Conservation (phyloP, 2,888 invertebrate species). For the Patella caerulea region DNA sequence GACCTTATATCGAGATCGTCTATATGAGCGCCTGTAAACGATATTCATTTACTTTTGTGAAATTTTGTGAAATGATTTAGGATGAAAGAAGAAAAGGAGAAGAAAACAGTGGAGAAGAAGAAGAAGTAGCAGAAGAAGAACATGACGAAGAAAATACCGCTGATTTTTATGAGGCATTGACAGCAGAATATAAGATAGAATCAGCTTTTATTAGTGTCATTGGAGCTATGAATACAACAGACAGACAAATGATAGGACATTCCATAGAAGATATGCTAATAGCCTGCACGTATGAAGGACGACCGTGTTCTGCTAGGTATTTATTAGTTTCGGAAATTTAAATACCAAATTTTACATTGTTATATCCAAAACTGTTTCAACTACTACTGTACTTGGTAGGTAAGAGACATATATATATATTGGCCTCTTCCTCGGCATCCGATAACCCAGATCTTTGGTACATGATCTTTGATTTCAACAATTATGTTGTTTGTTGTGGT, state of each 20-base stretch:
- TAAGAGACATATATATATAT: too few species aligned
- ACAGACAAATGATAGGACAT: conserved; percentile 42
- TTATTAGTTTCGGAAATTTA: too few species aligned
- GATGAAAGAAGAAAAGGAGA: neutral
- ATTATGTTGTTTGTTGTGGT: too few species aligned
- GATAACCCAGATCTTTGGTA: too few species aligned
- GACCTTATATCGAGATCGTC: too few species aligned
- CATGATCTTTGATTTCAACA: too few species aligned
- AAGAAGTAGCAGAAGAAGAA: neutral
- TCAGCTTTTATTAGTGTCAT: conserved; percentile 35
- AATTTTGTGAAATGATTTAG: neutral
- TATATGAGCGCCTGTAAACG: too few species aligned
- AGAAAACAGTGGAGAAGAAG: conserved; percentile 1
- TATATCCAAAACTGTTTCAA: too few species aligned
- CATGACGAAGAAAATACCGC: conserved; percentile 1
- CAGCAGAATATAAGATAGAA: conserved; percentile 23
- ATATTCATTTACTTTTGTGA: too few species aligned
- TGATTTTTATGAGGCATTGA: neutral
- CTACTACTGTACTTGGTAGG: too few species aligned
- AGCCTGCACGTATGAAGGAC: conserved; percentile 43
- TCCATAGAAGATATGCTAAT: conserved; percentile 45
- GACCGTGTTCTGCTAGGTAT: conserved; percentile 47
- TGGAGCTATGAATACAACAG: conserved; percentile 18
- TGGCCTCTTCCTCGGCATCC: too few species aligned
- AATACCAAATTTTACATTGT: too few species aligned